A percentile compares a stretch with the other conserved stretches of the same genome.
phyloP scores from a whole-genome alignment of 1,140 invertebrate genomes.

The Diorhabda carinulata region DNA sequence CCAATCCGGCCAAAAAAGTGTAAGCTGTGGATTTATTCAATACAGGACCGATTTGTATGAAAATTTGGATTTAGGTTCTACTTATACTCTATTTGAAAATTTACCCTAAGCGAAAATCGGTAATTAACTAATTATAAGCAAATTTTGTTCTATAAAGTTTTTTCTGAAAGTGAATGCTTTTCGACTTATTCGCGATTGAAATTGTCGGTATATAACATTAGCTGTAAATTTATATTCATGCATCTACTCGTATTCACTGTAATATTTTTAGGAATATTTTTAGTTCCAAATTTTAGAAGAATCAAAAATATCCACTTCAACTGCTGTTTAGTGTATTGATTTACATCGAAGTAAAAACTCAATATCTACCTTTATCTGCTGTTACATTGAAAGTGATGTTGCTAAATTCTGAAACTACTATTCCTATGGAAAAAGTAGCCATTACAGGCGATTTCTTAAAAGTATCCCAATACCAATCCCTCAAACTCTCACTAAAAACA shows the following conservation, averaged over 20 bases:
- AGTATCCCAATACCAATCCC: constrained; percentile 59
- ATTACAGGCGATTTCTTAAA: constrained; percentile 74
- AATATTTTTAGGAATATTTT: too few species aligned
- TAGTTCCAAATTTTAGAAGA: too few species aligned
- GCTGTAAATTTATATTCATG: too few species aligned
- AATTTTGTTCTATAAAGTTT: neutral
- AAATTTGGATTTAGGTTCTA: too few species aligned
- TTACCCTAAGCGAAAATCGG: neutral
- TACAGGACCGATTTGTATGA: too few species aligned
- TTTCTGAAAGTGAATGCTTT: neutral
- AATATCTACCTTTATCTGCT: constrained; percentile 24
- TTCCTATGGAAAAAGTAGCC: constrained; percentile 80
- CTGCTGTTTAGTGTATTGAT: too few species aligned
- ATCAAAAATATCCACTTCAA: too few species aligned
- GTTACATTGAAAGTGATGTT: constrained; percentile 17
- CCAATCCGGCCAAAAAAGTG: too few species aligned
- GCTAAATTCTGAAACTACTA: constrained; percentile 73
- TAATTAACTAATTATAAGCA: neutral
- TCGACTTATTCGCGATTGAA: neutral
- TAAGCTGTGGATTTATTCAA: too few species aligned
- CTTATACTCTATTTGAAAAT: too few species aligned
- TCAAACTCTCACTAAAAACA: constrained; percentile 28
- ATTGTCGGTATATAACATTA: neutral
- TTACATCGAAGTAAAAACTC: neutral
- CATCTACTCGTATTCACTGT: too few species aligned